Evolutionary conservation across 2,888 invertebrate species (phyloP), one percentile per base, ranked within the genome.

Genomic region (Corythucha ciliata): DNA sequence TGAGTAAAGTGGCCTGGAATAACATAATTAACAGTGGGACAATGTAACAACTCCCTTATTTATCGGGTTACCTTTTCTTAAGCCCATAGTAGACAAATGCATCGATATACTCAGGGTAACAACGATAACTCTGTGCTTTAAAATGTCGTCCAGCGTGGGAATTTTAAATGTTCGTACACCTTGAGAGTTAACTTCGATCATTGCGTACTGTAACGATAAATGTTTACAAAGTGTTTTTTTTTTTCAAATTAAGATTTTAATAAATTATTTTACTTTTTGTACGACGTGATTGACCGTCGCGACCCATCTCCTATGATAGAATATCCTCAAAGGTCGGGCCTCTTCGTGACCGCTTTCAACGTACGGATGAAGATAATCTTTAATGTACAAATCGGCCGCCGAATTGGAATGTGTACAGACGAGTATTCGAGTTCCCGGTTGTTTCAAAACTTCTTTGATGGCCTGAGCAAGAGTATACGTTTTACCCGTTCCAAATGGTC

Each of bases 321-420:
- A 87, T 52, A 89, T 80, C 61, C 88, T 73, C 45, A 87, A 68
- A 0, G 87, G 86, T 26, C 75, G 72, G 0, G 81, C 80, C 59
- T 79, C 79, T 37, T 74, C 70, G 57, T 79, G 70, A 1, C 82
- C 82, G 18, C 70, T 71, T 62, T 79, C 79, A 22, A 83, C 80
- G 74, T 81, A 83, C 1, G 79, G 78, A 69, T 87, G 81, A 51
- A 89, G 74, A 67, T 86, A 88, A 62, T 88, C 86, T 63, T 83
- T 83, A 33, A 88, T 83, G 63, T 88, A 88, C 53, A 87, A 70
- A 71, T 88, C 87, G 8, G 87, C 87, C 12, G 87, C 87, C 62
- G 85, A 86, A 69, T 89, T 88, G 42, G 86, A 87, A 69, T 88
- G 87, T 2, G 88, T 88, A 65, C 88, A 89, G 47, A 89, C 80